Evolutionary conservation across 2,797 vertebrate genomes (phyloP).

Genomic region (Gymnodraco acuticeps): DNA sequence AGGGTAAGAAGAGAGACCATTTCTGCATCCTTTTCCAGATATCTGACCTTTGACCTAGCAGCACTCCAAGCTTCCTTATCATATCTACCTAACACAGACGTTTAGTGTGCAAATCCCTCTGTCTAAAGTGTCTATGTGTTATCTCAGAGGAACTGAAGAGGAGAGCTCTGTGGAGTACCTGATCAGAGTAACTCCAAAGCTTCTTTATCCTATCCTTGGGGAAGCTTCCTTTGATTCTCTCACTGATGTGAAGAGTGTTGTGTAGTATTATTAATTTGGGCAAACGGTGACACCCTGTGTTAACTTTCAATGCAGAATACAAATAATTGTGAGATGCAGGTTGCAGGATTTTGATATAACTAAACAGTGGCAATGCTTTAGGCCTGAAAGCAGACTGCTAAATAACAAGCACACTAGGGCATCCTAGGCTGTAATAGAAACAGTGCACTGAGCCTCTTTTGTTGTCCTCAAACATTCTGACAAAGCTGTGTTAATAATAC

Average conservation of each 20-base stretch:
- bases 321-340: constrained; percentile 9
- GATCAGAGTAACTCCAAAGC: constrained; percentile 39
- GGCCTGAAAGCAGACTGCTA: constrained; percentile 20
- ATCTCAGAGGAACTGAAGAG: constrained; percentile 43
- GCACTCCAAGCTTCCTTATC: constrained; percentile 32
- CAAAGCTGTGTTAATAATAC: constrained; percentile 64
- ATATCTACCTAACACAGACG: constrained; percentile 28
- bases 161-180: constrained; percentile 25
- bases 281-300: constrained; percentile 29
- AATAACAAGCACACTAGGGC: constrained; percentile 27
- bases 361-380: background rate
- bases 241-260: constrained; percentile 10
- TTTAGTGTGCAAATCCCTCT: constrained; percentile 55
- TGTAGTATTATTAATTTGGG: constrained; percentile 28
- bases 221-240: constrained; percentile 33
- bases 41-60: constrained; percentile 60
- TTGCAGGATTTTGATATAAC: constrained; percentile 19
- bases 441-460: constrained; percentile 48
- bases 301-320: constrained; percentile 2
- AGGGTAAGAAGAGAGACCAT: constrained; percentile 86
- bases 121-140: constrained; percentile 14
- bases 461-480: constrained; percentile 47
- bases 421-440: constrained; percentile 19
- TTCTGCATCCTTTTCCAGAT: constrained; percentile 20
- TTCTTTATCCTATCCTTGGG: constrained; percentile 37